Evolutionary conservation across 2,888 invertebrate species (phyloP).

Genomic region (Altica lythri): DNA sequence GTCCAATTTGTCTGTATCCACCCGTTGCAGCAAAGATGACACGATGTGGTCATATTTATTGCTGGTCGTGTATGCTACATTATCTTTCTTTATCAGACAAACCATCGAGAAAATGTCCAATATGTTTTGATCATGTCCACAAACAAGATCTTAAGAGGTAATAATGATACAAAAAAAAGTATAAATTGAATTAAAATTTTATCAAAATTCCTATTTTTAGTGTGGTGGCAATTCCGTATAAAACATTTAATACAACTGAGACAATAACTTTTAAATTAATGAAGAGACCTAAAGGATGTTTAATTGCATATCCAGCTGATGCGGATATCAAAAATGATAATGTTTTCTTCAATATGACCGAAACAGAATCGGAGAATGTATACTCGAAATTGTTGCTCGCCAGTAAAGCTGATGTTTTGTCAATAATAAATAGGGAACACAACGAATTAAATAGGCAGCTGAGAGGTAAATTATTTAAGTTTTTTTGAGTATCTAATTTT

Average conservation of each 20-base stretch:
- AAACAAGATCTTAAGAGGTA: conserved; percentile 84
- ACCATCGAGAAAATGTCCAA: conserved; percentile 85
- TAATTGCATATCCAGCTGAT: conserved; percentile 62
- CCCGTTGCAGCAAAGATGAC: conserved; percentile 91
- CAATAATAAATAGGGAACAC: conserved; percentile 76
- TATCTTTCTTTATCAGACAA: conserved; percentile 87
- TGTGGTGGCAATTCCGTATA: conserved; percentile 64
- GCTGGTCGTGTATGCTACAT: conserved; percentile 94
- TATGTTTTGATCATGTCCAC: conserved; percentile 84
- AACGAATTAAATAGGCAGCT: conserved; percentile 68
- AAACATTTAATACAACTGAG: conserved; percentile 66
- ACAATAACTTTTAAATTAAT: conserved; percentile 81
- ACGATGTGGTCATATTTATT: conserved; percentile 93
- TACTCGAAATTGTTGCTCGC: conserved; percentile 82
- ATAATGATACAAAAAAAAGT: not conserved
- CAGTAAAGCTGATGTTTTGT: conserved; percentile 67
- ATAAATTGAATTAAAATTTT: not conserved
- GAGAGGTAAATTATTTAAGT: conserved; percentile 30
- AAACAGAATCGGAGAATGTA: conserved; percentile 61
- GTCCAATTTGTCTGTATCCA: conserved; percentile 90
- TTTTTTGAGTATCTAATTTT: conserved; percentile 8
- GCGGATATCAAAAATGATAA: conserved; percentile 48
- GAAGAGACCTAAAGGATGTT: conserved; percentile 63
- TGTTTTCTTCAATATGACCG: conserved; percentile 58
- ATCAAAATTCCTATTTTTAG: conserved; percentile 54